These are phyloP conservation scores for Agriopis leucophaearia DNA, from an alignment of 2,888 invertebrate genomes.

Conservation along the genomic window DNA sequence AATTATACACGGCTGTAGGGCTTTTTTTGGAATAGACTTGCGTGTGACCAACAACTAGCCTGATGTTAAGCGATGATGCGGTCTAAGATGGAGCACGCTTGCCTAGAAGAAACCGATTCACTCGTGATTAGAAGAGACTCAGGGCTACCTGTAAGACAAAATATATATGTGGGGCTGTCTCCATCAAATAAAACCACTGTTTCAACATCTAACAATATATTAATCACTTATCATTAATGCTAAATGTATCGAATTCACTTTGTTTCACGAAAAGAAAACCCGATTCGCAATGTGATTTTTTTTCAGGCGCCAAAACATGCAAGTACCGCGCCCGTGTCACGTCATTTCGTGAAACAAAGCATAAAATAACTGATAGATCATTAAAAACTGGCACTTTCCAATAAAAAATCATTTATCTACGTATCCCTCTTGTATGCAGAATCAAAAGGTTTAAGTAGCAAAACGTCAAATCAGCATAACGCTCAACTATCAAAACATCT, in stretches of 20 bases:
- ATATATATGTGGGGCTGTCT: background rate
- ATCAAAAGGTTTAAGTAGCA: too few species aligned
- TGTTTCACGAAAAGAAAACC: background rate
- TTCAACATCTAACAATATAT: conserved; percentile 9
- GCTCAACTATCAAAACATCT: too few species aligned
- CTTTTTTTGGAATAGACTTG: too few species aligned
- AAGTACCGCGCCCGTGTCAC: too few species aligned
- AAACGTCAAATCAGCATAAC: too few species aligned
- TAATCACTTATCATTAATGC: conserved; percentile 5
- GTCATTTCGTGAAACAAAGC: background rate
- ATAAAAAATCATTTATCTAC: background rate
- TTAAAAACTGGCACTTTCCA: background rate
- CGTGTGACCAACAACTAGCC: too few species aligned
- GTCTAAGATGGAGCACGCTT: too few species aligned
- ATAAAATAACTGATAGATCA: background rate
- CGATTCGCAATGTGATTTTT: background rate
- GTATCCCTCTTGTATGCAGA: too few species aligned
- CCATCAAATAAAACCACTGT: background rate
- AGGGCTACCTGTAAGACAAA: background rate
- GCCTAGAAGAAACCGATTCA: too few species aligned
- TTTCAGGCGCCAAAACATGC: background rate
- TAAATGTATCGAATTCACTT: background rate
- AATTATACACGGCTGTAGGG: too few species aligned
- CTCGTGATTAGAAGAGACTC: too few species aligned
- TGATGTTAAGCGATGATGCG: too few species aligned